These are phyloP conservation scores for Simalia tracyae DNA, from an alignment of 2,797 vertebrate genomes.

Conservation along the genomic window DNA sequence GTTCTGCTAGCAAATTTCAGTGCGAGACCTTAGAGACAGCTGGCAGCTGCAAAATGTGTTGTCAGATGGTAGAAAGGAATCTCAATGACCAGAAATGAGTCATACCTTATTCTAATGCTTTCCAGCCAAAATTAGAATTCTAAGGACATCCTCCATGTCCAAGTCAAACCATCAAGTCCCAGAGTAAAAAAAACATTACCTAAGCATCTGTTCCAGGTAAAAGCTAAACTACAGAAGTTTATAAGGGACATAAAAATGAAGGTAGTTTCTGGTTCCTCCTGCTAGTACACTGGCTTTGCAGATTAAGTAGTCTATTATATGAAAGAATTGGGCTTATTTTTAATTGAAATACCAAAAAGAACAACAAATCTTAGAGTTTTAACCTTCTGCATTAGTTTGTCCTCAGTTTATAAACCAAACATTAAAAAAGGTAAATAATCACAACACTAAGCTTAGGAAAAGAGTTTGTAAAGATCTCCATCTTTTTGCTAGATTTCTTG, in stretches of 20 bases:
- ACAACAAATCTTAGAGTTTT: not conserved
- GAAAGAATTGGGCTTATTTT: conserved; percentile 22
- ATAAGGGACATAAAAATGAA: not conserved
- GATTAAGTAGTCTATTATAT: not conserved
- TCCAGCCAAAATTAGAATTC: conserved; percentile 20
- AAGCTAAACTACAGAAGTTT: not conserved
- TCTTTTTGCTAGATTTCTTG: not conserved
- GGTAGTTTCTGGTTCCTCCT: conserved; percentile 4
- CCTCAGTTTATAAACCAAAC: not conserved
- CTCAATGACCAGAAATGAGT: not conserved
- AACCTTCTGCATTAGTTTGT: conserved; percentile 3
- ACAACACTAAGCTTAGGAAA: not conserved
- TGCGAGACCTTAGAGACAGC: not conserved
- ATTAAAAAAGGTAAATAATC: not conserved
- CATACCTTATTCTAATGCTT: not conserved
- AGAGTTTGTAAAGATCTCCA: not conserved
- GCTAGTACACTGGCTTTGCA: conserved; percentile 21
- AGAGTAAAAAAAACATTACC: not conserved
- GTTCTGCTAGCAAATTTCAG: not conserved
- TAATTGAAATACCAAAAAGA: conserved; percentile 18
- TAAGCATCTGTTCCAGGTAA: conserved; percentile 1
- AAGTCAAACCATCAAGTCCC: not conserved
- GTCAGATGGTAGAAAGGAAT: not conserved
- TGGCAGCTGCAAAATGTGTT: not conserved
- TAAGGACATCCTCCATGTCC: not conserved